Conservation (phyloP, 2,113 vertebrate genomes). For the Ranitomeya variabilis region DNA sequence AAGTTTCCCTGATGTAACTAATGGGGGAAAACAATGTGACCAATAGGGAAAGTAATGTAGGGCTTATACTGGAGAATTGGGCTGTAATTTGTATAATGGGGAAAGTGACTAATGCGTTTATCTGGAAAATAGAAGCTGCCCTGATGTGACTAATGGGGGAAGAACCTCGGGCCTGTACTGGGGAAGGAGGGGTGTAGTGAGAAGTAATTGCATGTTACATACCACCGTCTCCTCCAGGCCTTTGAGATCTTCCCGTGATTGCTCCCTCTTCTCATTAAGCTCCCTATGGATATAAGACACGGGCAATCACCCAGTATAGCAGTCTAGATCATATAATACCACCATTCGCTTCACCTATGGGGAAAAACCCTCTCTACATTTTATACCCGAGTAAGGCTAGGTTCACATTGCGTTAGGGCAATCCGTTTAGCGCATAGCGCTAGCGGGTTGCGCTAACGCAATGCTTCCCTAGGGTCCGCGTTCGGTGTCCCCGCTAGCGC, state of each 20-base stretch:
- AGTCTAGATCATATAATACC: too few relatives aligned
- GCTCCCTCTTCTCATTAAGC: conserved; percentile 89
- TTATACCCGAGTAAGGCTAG: too few relatives aligned
- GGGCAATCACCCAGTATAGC: not conserved
- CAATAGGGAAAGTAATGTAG: not conserved
- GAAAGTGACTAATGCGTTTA: too few relatives aligned
- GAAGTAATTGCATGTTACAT: conserved; percentile 51
- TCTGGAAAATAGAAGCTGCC: too few relatives aligned
- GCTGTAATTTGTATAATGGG: not conserved
- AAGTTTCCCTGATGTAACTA: not conserved
- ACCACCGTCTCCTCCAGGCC: conserved; percentile 97
- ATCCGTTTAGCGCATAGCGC: too few relatives aligned
- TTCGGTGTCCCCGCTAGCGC: too few relatives aligned
- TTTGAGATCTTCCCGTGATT: conserved; percentile 92
- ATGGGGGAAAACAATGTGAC: not conserved
- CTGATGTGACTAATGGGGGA: not conserved
- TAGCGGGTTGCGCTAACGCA: too few relatives aligned
- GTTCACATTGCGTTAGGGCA: too few relatives aligned
- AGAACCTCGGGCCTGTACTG: not conserved
- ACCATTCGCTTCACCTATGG: too few relatives aligned
- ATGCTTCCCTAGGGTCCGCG: too few relatives aligned
- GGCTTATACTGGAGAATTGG: not conserved
- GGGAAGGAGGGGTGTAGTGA: not conserved
- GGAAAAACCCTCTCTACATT: too few relatives aligned
- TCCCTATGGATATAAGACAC: conserved; percentile 70